phyloP scores from a whole-genome alignment of 2,113 vertebrate genomes.

The Bos taurus region ARS-UCD2.0 NC_037328.1:127894001-127894500 shows the following conservation, averaged over 20 bases:
- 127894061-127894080: background rate
- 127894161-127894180: background rate
- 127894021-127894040: background rate
- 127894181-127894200: background rate
- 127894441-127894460: background rate
- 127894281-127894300: background rate
- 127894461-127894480: rapidly evolving
- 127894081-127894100: background rate
- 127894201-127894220: background rate
- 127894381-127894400: background rate
- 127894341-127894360: background rate
- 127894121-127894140: background rate
- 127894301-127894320: background rate
- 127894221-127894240: background rate
- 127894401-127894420: background rate
- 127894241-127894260: background rate
- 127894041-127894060: background rate
- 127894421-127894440: background rate
- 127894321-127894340: background rate
- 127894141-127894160: background rate
- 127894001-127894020: background rate
- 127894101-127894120: background rate
- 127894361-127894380: background rate
- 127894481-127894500: too few species aligned
- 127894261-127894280: background rate